Evolutionary conservation across 2,888 invertebrate species (phyloP).

Genomic region (Ormyrus labotus): DNA sequence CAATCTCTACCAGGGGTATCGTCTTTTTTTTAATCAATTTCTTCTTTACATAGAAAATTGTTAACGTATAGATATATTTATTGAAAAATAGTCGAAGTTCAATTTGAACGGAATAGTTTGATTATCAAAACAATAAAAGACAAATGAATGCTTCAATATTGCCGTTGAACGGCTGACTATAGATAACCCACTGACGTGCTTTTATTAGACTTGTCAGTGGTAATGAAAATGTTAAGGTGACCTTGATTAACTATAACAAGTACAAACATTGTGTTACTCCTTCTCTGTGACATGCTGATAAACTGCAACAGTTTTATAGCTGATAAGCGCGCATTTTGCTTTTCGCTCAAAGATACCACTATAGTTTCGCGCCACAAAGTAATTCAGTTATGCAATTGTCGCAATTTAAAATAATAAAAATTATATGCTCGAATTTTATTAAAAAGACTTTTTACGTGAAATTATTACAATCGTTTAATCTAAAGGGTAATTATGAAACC

Average conservation of each 20-base stretch:
- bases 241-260: slow-evolving; percentile 52
- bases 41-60: too few relatives aligned
- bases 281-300: slow-evolving; percentile 42
- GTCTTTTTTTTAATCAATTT: too few relatives aligned
- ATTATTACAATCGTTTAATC: neutral
- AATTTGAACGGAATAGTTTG: too few relatives aligned
- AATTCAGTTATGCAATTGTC: slow-evolving; percentile 9
- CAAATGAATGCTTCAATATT: too few relatives aligned
- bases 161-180: neutral
- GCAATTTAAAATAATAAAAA: slow-evolving; percentile 1
- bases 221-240: slow-evolving; percentile 58
- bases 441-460: neutral
- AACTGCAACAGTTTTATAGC: slow-evolving; percentile 50
- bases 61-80: too few relatives aligned
- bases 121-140: too few relatives aligned
- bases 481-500: too few relatives aligned
- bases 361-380: slow-evolving; percentile 4
- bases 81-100: too few relatives aligned
- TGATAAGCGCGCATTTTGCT: slow-evolving; percentile 54
- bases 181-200: slow-evolving; percentile 37
- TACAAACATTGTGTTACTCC: slow-evolving; percentile 52
- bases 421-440: neutral
- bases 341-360: slow-evolving; percentile 39
- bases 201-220: slow-evolving; percentile 51
- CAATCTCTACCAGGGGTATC: too few relatives aligned